Base-by-base conservation (phyloP, 1,140 invertebrate species). In the Zaprionus capensis region DNA sequence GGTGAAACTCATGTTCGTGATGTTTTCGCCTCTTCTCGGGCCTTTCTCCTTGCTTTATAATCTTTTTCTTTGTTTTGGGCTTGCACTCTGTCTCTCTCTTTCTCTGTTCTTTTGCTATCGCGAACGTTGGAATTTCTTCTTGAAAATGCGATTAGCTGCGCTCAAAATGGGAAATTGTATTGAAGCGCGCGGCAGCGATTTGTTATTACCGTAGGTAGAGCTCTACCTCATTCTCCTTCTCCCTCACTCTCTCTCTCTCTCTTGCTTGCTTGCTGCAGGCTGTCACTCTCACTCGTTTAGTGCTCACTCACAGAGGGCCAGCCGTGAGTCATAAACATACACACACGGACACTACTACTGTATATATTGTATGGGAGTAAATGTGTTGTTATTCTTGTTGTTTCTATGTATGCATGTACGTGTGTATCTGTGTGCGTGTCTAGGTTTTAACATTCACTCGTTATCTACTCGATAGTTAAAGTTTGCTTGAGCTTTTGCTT, bases 291-390 rank as follows among this genome's bases (percentile, higher is more conserved):
- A 65, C 51, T 28, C 22, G 41, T 44, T 49, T 24, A 34, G 24
- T 28, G 36, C 28, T 55, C 62, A 64, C 53, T 81, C 80, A 76
- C 77, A 81, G 41, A 46, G 84, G 67, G 70, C 80, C 84, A 84
- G 81, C 81, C 41, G 84, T 87, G 84, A 87, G 84, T 87, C 84
- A 87, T 87, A 88, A 88, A 83, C 81, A 88, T 78, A 88, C 65
- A 78, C 75, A 68, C 71, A 78, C 75, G 61, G 68, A 63, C 73
- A 79, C 15, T 55, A 51, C 46, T 51, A 44, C 24, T 55, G 28
- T 28, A 20, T 58, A 79, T 70, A 63, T 24, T 57, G 31, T 34
- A 76, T 73, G 55, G 58, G 44, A 17, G 49, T 75, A 26, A 38
- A n/a, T 51, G 44, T 77, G 44, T 59, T 59, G 31, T 34, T 36